Conservation (phyloP, 2,888 invertebrate species). For the Idaea straminata region DNA sequence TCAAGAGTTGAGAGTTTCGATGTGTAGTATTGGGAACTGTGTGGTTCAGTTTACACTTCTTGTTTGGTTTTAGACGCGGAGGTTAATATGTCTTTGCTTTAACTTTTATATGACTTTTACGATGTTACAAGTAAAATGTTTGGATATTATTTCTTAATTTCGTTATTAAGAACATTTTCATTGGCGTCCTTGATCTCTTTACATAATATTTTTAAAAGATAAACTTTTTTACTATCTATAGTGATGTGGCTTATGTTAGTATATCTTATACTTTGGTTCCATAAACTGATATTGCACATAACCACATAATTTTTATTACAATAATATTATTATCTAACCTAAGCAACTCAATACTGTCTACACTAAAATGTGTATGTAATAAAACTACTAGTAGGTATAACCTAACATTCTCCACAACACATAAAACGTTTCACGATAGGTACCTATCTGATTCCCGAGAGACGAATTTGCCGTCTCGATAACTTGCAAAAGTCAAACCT, state of each 20-base stretch:
- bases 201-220: not conserved
- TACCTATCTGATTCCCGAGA: not conserved
- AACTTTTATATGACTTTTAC: not conserved
- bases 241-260: too few relatives aligned
- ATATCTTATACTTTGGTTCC: too few relatives aligned
- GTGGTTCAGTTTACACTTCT: not conserved
- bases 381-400: not conserved
- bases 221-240: too few relatives aligned
- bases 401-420: not conserved
- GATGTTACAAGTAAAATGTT: not conserved
- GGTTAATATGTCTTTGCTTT: not conserved
- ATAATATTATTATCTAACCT: too few relatives aligned
- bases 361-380: not conserved
- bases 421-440: not conserved
- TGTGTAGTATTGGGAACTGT: not conserved
- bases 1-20: not conserved
- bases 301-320: too few relatives aligned
- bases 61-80: not conserved
- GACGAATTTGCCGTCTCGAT: not conserved
- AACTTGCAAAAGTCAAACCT: conserved; percentile 1
- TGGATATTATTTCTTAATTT: not conserved
- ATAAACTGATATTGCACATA: too few relatives aligned
- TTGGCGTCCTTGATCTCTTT: not conserved
- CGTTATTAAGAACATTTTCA: not conserved
- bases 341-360: too few relatives aligned